phyloP scores from a whole-genome alignment of 1,140 invertebrate species.

The Laupala kohalensis region DNA sequence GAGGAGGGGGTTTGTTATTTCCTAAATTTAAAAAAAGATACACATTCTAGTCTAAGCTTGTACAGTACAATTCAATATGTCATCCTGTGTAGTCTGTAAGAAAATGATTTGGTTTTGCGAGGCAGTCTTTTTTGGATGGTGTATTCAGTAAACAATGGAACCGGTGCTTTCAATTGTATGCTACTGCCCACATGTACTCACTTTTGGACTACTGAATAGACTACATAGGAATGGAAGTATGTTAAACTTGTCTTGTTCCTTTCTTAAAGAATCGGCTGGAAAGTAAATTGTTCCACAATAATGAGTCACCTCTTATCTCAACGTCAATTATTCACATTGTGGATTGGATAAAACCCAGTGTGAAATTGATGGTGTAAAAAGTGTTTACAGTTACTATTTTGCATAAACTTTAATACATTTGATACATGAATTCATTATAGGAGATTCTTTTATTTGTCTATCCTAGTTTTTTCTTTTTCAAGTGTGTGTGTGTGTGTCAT shows the following conservation, averaged over 20 bases:
- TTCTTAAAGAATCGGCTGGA: neutral
- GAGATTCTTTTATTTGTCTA: neutral
- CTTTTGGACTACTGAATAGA: neutral
- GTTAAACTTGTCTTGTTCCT: neutral
- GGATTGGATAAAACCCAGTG: neutral
- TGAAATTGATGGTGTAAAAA: neutral
- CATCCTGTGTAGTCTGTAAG: neutral
- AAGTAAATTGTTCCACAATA: neutral
- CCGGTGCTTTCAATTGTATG: neutral
- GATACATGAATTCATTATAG: neutral
- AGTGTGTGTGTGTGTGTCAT: too few relatives aligned
- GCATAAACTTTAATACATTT: neutral
- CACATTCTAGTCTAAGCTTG: neutral
- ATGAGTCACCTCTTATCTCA: neutral
- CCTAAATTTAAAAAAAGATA: neutral
- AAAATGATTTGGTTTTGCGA: neutral
- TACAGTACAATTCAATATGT: neutral
- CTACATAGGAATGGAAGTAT: neutral
- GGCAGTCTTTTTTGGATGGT: neutral
- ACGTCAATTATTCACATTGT: neutral
- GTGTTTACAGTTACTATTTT: neutral
- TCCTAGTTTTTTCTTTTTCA: too few relatives aligned
- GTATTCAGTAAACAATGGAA: neutral
- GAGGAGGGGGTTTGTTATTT: neutral
- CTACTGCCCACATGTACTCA: neutral